phyloP scores from a whole-genome alignment of 2,113 vertebrate genomes.

The Halcyon senegalensis region DNA sequence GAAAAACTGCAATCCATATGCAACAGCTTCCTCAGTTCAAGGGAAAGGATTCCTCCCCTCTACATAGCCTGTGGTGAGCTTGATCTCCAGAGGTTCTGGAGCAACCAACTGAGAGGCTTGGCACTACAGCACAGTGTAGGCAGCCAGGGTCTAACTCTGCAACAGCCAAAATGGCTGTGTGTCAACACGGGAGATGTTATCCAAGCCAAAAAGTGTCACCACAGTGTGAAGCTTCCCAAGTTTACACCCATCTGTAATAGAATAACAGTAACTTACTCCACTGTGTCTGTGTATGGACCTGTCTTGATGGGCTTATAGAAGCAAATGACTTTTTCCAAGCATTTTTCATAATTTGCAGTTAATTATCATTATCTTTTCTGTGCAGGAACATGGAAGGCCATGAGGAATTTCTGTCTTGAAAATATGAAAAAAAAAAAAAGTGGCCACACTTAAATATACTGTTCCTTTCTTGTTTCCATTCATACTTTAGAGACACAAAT shows the following conservation, averaged over 20 bases:
- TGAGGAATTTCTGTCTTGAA: neutral
- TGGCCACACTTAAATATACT: neutral
- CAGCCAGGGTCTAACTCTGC: neutral
- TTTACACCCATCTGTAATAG: neutral
- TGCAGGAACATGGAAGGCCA: neutral
- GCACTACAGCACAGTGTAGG: neutral
- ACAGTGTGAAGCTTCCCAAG: neutral
- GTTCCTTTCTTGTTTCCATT: neutral
- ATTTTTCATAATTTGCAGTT: neutral
- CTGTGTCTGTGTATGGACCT: neutral
- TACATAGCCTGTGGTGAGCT: neutral
- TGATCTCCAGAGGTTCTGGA: neutral
- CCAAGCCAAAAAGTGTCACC: neutral
- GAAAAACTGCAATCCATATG: neutral
- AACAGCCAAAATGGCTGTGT: neutral
- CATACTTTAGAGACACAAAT: neutral
- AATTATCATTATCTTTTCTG: neutral
- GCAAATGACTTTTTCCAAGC: neutral
- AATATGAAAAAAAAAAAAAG: neutral
- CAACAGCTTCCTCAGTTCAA: neutral
- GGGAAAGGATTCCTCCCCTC: neutral
- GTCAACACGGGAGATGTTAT: neutral
- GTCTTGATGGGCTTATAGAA: neutral
- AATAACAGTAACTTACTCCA: neutral
- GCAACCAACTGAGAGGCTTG: neutral